phyloP scores from a whole-genome alignment of 2,888 invertebrate genomes.

The Mystacides longicornis region DNA sequence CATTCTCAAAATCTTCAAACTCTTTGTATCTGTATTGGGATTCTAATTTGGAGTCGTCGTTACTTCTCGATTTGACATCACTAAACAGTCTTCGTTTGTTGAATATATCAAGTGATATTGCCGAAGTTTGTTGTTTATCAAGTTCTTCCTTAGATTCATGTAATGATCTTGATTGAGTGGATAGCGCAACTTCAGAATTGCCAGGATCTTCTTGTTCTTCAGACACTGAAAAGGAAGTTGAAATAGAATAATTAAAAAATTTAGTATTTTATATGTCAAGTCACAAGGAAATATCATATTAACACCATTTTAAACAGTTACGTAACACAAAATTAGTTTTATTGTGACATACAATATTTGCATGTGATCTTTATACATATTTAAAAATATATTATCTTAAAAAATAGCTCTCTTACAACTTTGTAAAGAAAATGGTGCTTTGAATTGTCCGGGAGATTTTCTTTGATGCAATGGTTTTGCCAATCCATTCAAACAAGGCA shows the following conservation, averaged over 20 bases:
- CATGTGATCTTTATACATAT: no score
- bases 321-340: no score
- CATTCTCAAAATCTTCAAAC: background rate
- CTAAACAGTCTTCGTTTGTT: conserved; percentile 22
- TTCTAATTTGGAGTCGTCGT: conserved; percentile 12
- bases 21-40: background rate
- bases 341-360: no score
- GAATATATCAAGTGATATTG: conserved; percentile 29
- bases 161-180: conserved; percentile 32
- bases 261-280: no score
- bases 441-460: conserved; percentile 36
- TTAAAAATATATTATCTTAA: no score
- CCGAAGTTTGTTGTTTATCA: conserved; percentile 18
- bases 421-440: conserved; percentile 27
- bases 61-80: conserved; percentile 22
- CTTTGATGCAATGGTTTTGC: conserved; percentile 46
- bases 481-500: conserved; percentile 49
- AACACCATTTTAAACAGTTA: no score
- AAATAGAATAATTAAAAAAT: no score
- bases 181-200: conserved; percentile 17
- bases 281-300: no score
- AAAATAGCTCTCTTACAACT: conserved; percentile 26
- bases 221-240: conserved; percentile 35
- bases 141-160: conserved; percentile 37
- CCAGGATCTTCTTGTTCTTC: conserved; percentile 38